Conservation (phyloP, 2,113 vertebrate genomes). For the Tympanuchus pallidicinctus region DNA sequence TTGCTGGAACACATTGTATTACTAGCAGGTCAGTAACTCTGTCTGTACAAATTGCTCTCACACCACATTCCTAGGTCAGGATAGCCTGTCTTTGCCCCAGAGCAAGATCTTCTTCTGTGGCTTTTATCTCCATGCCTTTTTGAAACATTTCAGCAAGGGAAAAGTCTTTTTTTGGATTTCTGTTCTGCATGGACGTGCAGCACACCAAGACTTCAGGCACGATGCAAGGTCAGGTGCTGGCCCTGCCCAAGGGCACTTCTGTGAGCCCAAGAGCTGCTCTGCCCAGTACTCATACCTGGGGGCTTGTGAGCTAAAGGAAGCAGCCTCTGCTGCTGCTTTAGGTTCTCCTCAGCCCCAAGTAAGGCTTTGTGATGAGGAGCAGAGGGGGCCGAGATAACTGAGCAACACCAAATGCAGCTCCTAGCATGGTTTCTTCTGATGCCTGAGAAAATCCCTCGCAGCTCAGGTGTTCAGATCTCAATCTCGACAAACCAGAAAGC, state of each 20-base stretch:
- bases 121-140: neutral
- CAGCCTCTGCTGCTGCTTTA: neutral
- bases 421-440: constrained; percentile 23
- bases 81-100: neutral
- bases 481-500: neutral
- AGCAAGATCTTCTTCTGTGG: neutral
- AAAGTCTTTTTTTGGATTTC: constrained; percentile 26
- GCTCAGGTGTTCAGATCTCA: constrained; percentile 39
- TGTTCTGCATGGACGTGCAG: neutral
- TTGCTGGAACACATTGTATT: neutral
- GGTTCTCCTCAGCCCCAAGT: neutral
- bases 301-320: neutral
- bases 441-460: neutral
- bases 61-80: neutral
- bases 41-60: fast-evolving
- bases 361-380: neutral
- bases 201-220: neutral
- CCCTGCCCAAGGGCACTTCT: neutral
- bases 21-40: neutral
- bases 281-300: neutral
- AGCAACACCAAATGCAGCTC: constrained; percentile 26
- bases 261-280: neutral
- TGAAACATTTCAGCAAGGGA: neutral
- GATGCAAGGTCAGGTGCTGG: neutral
- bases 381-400: constrained; percentile 11